Percentiles rank a stretch among this genome's conserved stretches.
Conservation (phyloP, 2,797 vertebrate species). For the Spondyliosoma cantharus region DNA sequence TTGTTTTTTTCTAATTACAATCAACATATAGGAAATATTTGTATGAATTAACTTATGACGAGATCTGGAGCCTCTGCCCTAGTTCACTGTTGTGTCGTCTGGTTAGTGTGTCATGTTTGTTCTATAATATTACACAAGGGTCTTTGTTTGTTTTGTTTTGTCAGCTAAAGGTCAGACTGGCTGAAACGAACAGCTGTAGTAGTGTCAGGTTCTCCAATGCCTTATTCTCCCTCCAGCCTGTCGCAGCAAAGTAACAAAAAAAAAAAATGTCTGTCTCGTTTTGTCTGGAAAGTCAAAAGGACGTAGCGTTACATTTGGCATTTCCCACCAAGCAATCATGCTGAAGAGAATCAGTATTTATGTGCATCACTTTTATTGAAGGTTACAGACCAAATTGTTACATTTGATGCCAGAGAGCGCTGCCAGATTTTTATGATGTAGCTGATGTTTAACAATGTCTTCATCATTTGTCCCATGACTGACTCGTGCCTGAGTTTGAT, state of each 20-base stretch:
- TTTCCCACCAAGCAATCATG: constrained; percentile 9
- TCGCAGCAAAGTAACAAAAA: constrained; percentile 13
- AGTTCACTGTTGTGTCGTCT: constrained; percentile 16
- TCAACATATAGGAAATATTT: constrained; percentile 17
- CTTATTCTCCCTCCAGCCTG: constrained; percentile 57
- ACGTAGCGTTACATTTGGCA: neutral
- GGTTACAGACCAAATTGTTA: constrained; percentile 47
- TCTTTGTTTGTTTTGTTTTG: neutral
- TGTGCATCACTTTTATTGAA: constrained; percentile 37
- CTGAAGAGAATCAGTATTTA: constrained; percentile 25
- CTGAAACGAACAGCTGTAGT: constrained; percentile 24
- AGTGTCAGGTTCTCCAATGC: constrained; percentile 51
- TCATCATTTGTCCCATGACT: constrained; percentile 38
- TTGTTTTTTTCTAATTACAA: constrained; percentile 32
- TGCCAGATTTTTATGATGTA: constrained; percentile 55
- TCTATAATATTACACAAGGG: constrained; percentile 7
- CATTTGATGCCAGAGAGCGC: constrained; percentile 33
- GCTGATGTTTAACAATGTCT: constrained; percentile 39
- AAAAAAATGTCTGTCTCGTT: neutral
- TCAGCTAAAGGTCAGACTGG: neutral
- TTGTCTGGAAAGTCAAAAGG: constrained; percentile 35
- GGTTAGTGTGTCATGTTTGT: constrained; percentile 18
- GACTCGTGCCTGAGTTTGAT: constrained; percentile 56
- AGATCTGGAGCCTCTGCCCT: constrained; percentile 13
- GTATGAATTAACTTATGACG: constrained; percentile 1